Percentiles rank a stretch among this genome's conserved stretches.
Evolutionary conservation across 1,140 invertebrate genomes (phyloP).

Genomic region (Cheumatopsyche charites): DNA sequence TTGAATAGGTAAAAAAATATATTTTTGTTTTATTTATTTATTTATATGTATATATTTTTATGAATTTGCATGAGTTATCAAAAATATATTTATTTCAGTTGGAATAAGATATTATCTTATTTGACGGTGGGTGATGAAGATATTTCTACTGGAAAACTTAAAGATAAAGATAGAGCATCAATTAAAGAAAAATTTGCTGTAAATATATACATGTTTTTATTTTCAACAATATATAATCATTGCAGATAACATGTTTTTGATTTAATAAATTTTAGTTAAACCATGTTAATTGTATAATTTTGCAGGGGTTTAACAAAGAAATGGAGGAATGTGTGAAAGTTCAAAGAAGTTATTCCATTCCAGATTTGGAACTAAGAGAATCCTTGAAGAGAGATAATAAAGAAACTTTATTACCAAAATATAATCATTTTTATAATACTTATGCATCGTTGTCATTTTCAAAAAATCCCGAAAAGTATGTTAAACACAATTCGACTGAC

Average conservation of each 20-base stretch:
- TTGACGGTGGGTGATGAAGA: conserved; percentile 73
- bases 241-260: too few species aligned
- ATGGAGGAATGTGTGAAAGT: conserved; percentile 86
- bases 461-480: conserved; percentile 93
- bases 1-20: conserved; percentile 68
- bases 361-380: conserved; percentile 86
- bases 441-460: conserved; percentile 79
- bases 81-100: too few species aligned
- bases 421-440: conserved; percentile 78
- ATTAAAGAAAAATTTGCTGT: conserved; percentile 95
- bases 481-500: conserved; percentile 89
- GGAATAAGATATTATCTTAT: conserved; percentile 81
- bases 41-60: not conserved
- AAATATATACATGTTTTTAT: too few species aligned
- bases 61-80: conserved; percentile 44
- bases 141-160: conserved; percentile 72
- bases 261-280: too few species aligned
- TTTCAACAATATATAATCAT: too few species aligned
- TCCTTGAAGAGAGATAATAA: conserved; percentile 84
- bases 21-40: not conserved
- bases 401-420: conserved; percentile 83
- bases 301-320: conserved; percentile 91
- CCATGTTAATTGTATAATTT: conserved; percentile 48
- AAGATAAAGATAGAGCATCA: conserved; percentile 86
- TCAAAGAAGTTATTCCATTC: conserved; percentile 91